phyloP scores from a whole-genome alignment of 2,797 vertebrate genomes.

The Chloroceryle inda region DNA sequence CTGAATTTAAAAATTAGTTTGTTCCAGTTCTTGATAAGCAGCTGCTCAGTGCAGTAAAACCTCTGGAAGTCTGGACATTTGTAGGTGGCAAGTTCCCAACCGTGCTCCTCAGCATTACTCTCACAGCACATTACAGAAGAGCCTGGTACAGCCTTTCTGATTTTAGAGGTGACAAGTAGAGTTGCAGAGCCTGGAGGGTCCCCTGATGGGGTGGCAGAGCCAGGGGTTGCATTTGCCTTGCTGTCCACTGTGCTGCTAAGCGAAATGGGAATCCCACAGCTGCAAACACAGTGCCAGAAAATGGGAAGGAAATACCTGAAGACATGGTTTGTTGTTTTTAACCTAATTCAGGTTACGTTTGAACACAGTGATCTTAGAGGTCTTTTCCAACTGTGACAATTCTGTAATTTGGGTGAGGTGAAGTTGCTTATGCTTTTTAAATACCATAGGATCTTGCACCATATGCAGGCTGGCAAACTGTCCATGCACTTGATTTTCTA shows the following conservation, averaged over 20 bases:
- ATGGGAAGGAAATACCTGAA: background rate
- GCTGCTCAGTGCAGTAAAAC: background rate
- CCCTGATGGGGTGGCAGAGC: background rate
- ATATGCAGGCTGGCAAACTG: background rate
- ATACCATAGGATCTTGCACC: background rate
- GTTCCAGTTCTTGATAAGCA: background rate
- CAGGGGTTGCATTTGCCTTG: background rate
- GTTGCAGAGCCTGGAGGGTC: background rate
- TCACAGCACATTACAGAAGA: background rate
- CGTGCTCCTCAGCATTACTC: background rate
- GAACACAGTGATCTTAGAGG: no score
- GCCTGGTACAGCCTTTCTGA: background rate
- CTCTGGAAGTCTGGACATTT: background rate
- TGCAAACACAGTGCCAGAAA: background rate
- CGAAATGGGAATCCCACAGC: background rate
- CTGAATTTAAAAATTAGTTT: background rate
- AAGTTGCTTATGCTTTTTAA: background rate
- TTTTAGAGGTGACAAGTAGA: background rate
- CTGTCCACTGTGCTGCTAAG: background rate
- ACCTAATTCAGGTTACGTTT: background rate
- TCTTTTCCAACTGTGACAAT: no score
- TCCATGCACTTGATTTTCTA: background rate
- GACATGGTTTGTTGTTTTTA: background rate
- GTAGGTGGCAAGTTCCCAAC: rapidly evolving
- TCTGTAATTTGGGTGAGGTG: no score